phyloP scores from a whole-genome alignment of 1,140 invertebrate species.

The Doryteuthis pealeii region DNA sequence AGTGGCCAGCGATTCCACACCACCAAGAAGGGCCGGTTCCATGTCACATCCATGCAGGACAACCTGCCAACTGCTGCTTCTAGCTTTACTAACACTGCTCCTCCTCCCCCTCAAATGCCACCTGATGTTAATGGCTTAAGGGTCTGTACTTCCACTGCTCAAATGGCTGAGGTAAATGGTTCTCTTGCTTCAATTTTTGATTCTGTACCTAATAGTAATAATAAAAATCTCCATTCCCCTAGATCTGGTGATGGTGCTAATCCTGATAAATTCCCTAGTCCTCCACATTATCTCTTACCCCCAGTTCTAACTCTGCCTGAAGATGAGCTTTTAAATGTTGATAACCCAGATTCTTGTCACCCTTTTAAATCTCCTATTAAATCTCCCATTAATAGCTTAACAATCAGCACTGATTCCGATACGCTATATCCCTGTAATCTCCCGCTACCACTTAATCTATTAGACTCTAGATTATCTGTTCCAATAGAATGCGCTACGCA shows the following conservation, averaged over 20 bases:
- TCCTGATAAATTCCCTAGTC: neutral
- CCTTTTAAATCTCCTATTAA: neutral
- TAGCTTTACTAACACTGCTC: neutral
- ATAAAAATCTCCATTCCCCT: constrained; percentile 1
- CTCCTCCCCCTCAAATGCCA: constrained; percentile 16
- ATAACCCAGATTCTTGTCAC: neutral
- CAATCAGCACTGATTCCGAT: no score
- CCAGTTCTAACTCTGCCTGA: no score
- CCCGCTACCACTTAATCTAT: no score
- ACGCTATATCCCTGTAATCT: no score
- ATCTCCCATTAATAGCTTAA: neutral
- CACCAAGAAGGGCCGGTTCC: constrained; percentile 28
- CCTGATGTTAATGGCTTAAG: constrained; percentile 22
- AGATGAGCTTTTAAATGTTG: neutral
- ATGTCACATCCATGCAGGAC: constrained; percentile 27
- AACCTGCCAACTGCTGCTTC: constrained; percentile 16
- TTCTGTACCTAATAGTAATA: constrained; percentile 13
- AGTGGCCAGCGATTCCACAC: neutral
- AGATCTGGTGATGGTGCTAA: neutral
- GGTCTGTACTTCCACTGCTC: constrained; percentile 26
- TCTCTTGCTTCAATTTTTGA: constrained; percentile 18
- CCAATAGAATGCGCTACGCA: neutral
- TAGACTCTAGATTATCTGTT: no score
- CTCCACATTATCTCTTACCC: neutral
- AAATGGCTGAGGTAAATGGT: constrained; percentile 26